A percentile compares a stretch with the other conserved stretches of the same genome.
phyloP scores from a whole-genome alignment of 2,888 invertebrate genomes.

The Archaeoteleia sp. region DNA sequence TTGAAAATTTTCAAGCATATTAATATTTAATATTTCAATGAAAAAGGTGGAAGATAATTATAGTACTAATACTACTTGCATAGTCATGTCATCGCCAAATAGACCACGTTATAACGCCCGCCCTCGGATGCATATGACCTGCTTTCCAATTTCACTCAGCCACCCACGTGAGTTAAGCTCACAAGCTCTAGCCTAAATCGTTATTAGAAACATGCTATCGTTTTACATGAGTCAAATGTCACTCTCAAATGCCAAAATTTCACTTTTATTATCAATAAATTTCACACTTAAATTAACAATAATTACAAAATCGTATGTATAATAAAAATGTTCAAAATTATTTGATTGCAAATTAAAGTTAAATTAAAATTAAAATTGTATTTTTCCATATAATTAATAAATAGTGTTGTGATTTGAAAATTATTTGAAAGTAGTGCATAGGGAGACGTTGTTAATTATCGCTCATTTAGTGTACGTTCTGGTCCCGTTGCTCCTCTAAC shows the following conservation, averaged over 20 bases:
- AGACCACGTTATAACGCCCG: slow-evolving; percentile 31
- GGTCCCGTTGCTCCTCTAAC: slow-evolving; percentile 47
- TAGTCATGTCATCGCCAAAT: slow-evolving; percentile 35
- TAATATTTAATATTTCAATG: too few species aligned
- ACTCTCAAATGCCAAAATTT: slow-evolving; percentile 1
- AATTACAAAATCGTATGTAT: not conserved
- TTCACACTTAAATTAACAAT: too few species aligned
- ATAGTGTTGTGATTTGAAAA: slow-evolving; percentile 8
- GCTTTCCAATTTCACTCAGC: slow-evolving; percentile 58
- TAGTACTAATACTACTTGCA: not conserved
- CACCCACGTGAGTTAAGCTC: slow-evolving; percentile 48
- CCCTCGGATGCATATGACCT: slow-evolving; percentile 50
- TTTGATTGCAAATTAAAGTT: not conserved
- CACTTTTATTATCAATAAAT: not conserved
- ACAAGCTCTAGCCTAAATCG: slow-evolving; percentile 45
- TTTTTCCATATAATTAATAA: not conserved
- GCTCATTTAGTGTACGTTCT: slow-evolving; percentile 39
- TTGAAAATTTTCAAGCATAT: too few species aligned
- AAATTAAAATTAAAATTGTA: too few species aligned
- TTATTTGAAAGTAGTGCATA: slow-evolving; percentile 10
- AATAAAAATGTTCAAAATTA: not conserved
- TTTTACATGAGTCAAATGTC: slow-evolving; percentile 27
- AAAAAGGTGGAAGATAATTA: too few species aligned
- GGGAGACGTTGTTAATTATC: slow-evolving; percentile 28
- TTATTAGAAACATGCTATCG: slow-evolving; percentile 34